Evolutionary conservation across 2,113 vertebrate species (phyloP), one percentile per base, ranked within the genome.

Genomic region (Lepisosteus oculatus): DNA sequence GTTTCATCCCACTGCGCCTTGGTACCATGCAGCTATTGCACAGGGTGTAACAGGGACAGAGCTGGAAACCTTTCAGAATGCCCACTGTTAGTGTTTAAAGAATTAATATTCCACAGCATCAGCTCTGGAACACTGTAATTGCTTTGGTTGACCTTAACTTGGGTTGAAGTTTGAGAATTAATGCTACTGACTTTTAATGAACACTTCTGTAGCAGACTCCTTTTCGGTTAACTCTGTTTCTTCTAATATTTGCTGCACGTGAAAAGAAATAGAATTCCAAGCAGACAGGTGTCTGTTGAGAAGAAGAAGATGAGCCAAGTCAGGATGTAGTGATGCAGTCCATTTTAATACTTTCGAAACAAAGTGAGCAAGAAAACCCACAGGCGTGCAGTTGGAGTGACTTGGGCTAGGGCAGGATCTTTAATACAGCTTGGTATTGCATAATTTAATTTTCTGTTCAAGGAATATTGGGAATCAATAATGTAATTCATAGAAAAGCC

Each of bases 381-480:
- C 71, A 55, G 2, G 73, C 51, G 61, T 67, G 76, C 55, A n/a
- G 5, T 41, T 4, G 0, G 55, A 63, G 45, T 62, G 72, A 68
- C 64, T 66, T 72, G 65, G 73, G 67, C 69, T 74, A 81, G 77
- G 69, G 77, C 76, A 67, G 2, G 1, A 65, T 69, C 79, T 79
- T 45, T 64, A 55, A 68, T 61, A 70, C 29, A 77, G 9, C 61
- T 76, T 78, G 73, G 73, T 75, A 86, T 89, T 93, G 86, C 91
- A 93, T 95, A 95, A 95, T 94, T 95, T 89, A 90, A 94, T 96
- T 95, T 94, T 92, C 87, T 93, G 84, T 90, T 89, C 80, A 85
- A 90, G 90, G 88, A 85, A 86, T 92, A 93, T 90, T 90, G 93
- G 88, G 87, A 94, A 95, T 94, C 94, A 89, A 89, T 93, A 92